Percentiles rank a stretch among this genome's conserved stretches.
phyloP scores from a whole-genome alignment of 2,113 vertebrate species.

The Perca schrenkii region DNA sequence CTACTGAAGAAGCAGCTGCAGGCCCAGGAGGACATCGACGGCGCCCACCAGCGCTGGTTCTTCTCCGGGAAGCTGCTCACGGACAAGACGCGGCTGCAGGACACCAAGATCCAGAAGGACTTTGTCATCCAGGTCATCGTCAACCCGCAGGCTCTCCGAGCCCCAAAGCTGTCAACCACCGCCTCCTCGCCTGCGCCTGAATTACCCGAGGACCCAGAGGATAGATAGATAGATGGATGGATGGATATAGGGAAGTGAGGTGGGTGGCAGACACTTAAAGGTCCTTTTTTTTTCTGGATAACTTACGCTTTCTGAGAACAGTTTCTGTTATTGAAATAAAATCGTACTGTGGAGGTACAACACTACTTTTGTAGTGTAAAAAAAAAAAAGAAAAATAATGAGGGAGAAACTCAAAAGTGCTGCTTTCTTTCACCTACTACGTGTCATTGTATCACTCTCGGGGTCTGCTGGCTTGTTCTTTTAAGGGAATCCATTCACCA shows the following conservation, averaged over 20 bases:
- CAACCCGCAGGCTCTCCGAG: constrained; percentile 88
- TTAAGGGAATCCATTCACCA: constrained; percentile 20
- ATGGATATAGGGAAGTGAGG: not conserved
- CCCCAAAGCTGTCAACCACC: constrained; percentile 62
- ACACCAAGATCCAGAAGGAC: constrained; percentile 99
- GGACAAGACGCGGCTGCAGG: constrained; percentile 95
- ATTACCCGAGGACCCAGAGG: constrained; percentile 25
- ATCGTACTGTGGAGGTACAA: constrained; percentile 17
- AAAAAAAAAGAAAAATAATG: not conserved
- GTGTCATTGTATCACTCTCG: constrained; percentile 19
- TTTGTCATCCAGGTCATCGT: constrained; percentile 99
- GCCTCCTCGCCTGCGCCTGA: constrained; percentile 38
- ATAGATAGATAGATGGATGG: too few species aligned
- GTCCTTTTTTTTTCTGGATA: constrained; percentile 53
- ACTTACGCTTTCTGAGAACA: constrained; percentile 28
- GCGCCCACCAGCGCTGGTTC: constrained; percentile 96
- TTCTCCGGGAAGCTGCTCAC: constrained; percentile 98
- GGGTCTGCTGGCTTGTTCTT: constrained; percentile 21
- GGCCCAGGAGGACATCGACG: constrained; percentile 91
- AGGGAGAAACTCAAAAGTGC: constrained; percentile 65
- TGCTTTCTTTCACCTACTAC: constrained; percentile 58
- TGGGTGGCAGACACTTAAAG: not conserved
- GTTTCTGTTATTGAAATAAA: constrained; percentile 16
- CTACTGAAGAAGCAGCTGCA: constrained; percentile 98
- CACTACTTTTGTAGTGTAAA: constrained; percentile 3